Evolutionary conservation across 2,888 invertebrate genomes (phyloP).

Genomic region (Hypomecis atomaria): DNA sequence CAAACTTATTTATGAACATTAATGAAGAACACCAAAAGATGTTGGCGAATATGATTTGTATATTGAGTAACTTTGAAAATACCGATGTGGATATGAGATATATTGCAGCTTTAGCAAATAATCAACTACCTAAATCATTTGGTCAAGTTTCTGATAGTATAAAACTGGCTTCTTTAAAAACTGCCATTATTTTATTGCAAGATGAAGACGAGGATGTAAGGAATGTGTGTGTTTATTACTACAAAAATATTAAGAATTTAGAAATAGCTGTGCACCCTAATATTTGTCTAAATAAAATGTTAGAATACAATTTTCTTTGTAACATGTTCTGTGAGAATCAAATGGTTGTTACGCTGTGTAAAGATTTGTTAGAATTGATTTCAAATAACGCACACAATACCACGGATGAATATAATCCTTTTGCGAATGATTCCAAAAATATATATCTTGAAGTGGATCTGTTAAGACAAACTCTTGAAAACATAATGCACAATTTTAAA

Average conservation of each 20-base stretch:
- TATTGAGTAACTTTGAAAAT: slow-evolving; percentile 61
- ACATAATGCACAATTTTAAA: slow-evolving; percentile 43
- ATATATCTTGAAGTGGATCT: slow-evolving; percentile 78
- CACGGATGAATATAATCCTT: slow-evolving; percentile 76
- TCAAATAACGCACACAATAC: slow-evolving; percentile 44
- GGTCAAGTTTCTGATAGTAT: slow-evolving; percentile 52
- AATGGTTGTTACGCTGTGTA: slow-evolving; percentile 50
- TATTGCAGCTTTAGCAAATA: slow-evolving; percentile 69
- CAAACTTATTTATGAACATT: slow-evolving; percentile 49
- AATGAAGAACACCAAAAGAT: slow-evolving; percentile 43
- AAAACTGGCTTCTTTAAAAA: slow-evolving; percentile 66
- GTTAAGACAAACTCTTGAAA: slow-evolving; percentile 55
- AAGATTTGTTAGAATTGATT: slow-evolving; percentile 52
- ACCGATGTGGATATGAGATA: slow-evolving; percentile 71
- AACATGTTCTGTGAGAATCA: slow-evolving; percentile 48
- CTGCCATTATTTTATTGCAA: slow-evolving; percentile 77
- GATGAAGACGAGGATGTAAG: slow-evolving; percentile 83
- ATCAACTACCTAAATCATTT: slow-evolving; percentile 64
- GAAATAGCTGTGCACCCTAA: slow-evolving; percentile 57
- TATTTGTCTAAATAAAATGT: slow-evolving; percentile 62
- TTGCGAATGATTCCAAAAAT: slow-evolving; percentile 78
- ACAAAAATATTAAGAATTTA: slow-evolving; percentile 52
- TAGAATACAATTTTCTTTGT: slow-evolving; percentile 58
- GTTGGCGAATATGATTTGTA: slow-evolving; percentile 56
- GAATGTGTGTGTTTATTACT: slow-evolving; percentile 65